phyloP scores from a whole-genome alignment of 2,113 vertebrate species.

The Sapajus apella region DNA sequence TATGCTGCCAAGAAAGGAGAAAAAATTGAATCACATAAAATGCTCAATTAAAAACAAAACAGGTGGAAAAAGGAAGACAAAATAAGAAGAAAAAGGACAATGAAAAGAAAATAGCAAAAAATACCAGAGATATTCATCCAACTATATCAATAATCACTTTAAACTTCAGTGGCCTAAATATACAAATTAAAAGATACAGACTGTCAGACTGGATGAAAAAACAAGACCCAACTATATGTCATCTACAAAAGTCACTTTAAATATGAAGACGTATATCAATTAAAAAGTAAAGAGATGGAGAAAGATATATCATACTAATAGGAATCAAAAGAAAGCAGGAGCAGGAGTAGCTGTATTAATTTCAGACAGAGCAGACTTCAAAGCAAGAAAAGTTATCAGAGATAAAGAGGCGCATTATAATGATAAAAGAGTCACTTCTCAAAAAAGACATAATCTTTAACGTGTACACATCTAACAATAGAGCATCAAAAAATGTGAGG shows the following conservation, averaged over 20 bases:
- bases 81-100: neutral
- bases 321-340: neutral
- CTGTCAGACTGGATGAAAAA: neutral
- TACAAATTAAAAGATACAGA: neutral
- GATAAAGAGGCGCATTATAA: neutral
- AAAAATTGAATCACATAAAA: neutral
- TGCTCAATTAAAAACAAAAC: neutral
- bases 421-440: neutral
- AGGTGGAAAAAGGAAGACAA: neutral
- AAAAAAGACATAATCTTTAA: neutral
- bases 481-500: neutral
- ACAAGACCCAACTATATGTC: neutral
- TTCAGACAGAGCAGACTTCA: neutral
- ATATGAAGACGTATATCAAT: neutral
- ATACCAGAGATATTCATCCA: neutral
- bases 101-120: neutral
- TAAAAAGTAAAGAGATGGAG: neutral
- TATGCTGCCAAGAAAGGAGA: neutral
- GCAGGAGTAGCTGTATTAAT: neutral
- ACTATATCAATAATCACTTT: neutral
- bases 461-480: neutral
- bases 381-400: conserved; percentile 13
- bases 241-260: neutral
- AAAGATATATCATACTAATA: neutral
- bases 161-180: neutral